Base-by-base conservation (phyloP, 1,140 invertebrate species). In the Pygmarrhopalites habei region DNA sequence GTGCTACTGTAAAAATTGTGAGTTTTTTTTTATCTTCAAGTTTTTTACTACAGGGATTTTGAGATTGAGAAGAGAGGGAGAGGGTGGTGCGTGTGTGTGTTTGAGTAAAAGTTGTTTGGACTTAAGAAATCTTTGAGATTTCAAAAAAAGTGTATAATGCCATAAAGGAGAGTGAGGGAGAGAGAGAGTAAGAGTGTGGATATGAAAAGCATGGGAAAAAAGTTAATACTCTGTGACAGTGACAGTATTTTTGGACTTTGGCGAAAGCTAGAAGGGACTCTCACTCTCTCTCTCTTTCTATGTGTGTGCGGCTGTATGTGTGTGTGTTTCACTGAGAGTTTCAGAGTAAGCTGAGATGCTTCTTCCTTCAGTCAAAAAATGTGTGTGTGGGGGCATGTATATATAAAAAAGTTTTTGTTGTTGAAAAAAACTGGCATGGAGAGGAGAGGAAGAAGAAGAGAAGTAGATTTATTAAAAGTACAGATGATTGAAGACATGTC, bases 401-500 rank as follows among this genome's bases (percentile, higher is more conserved):
- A 15, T 7, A 35, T 7, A 15, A 35, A 35, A 35, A 61, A 60
- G 17, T 53, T 61, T 61, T 61, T 60, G 58, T 61, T 61, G 47
- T 53, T 61, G 35, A 23, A 25, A 55, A 17, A 25, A 29, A 59
- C 19, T 43, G 30, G 30, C 30, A 29, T 41, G 57, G 32, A 32
- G 21, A 30, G 30, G n/a, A n/a, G 35, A 30, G 44, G 46, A 29
- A 17, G 53, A n/a, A 64, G 43, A 46, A 32, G 52, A 39, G 30
- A 51, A 53, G 35, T 43, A 55, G 57, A 65, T 60, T 65, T 65
- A 65, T 65, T 55, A 65, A 65, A 65, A 65, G 51, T 47, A 47
- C 29, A 49, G 43, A 61, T 65, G 64, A 65, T 65, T 65, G 64
- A 65, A 65, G 51, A 60, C 64, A 60, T 60, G 64, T 65, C 64